These are phyloP conservation scores for Sebastes miniatus DNA, from an alignment of 2,797 vertebrate species.

Conservation along the genomic window DNA sequence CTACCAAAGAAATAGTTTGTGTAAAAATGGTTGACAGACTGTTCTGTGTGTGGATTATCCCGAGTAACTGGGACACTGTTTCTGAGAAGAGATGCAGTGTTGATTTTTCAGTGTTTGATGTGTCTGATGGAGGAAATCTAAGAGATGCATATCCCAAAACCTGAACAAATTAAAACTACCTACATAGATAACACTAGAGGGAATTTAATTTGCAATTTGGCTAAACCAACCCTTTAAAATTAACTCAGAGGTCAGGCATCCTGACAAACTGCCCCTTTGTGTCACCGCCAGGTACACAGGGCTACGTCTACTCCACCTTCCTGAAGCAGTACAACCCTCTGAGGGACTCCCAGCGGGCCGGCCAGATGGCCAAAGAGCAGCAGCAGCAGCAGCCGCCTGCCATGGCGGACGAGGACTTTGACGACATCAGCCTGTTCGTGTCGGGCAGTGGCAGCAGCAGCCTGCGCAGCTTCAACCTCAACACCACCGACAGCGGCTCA, in stretches of 20 bases:
- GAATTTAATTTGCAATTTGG: background rate
- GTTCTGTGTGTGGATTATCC: background rate
- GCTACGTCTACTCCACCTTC: constrained; percentile 96
- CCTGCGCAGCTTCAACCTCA: constrained; percentile 75
- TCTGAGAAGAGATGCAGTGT: background rate
- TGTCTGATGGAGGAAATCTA: background rate
- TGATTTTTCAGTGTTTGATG: background rate
- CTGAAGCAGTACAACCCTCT: constrained; percentile 93
- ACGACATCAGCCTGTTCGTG: constrained; percentile 94
- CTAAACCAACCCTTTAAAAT: background rate
- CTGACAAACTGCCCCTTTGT: constrained; percentile 18
- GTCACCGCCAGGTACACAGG: constrained; percentile 73
- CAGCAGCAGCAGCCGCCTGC: constrained; percentile 55
- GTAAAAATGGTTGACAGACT: background rate
- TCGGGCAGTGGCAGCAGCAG: constrained; percentile 82
- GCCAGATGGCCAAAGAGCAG: constrained; percentile 56
- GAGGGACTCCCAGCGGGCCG: constrained; percentile 70
- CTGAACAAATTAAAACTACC: background rate
- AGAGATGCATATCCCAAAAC: background rate
- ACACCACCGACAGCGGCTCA: constrained; percentile 79
- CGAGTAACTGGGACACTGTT: background rate
- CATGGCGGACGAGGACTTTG: constrained; percentile 89
- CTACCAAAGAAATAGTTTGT: background rate
- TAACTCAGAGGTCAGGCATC: background rate
- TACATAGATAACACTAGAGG: background rate